Conservation (phyloP, 2,888 invertebrate genomes). For the Listrodromus nycthemerus region DNA sequence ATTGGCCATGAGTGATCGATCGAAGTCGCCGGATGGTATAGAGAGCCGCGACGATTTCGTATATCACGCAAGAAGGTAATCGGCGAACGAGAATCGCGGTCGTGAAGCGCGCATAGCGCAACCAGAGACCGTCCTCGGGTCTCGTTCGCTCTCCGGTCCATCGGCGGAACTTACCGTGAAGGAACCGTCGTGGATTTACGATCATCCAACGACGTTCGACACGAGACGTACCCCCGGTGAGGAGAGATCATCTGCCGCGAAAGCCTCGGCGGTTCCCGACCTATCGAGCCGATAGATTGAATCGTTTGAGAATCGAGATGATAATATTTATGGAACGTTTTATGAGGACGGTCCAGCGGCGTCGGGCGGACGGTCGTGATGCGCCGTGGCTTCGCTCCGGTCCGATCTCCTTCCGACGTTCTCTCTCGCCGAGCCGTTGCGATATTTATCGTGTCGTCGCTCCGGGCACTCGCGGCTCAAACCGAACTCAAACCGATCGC, state of each 20-base stretch:
- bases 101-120: constrained; percentile 47
- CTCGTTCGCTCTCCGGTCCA: constrained; percentile 44
- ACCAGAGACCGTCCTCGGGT: constrained; percentile 41
- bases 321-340: constrained; percentile 76
- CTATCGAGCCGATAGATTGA: constrained; percentile 71
- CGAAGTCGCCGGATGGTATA: constrained; percentile 36
- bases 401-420: constrained; percentile 54
- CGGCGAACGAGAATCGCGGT: constrained; percentile 58
- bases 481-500: constrained; percentile 40
- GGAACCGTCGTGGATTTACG: constrained; percentile 67
- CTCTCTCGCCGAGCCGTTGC: constrained; percentile 42
- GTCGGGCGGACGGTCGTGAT: constrained; percentile 60
- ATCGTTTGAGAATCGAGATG: constrained; percentile 74
- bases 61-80: constrained; percentile 61
- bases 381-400: constrained; percentile 45
- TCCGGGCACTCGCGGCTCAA: constrained; percentile 55
- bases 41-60: constrained; percentile 51
- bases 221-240: constrained; percentile 52
- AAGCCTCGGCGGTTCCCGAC: constrained; percentile 52
- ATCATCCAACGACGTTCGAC: constrained; percentile 65
- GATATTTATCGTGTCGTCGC: constrained; percentile 71
- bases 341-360: constrained; percentile 66
- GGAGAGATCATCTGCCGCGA: constrained; percentile 58
- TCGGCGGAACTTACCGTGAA: constrained; percentile 62
- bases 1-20: constrained; percentile 59